Evolutionary conservation across 2,113 vertebrate species (phyloP), one percentile per base, ranked within the genome.

Genomic region (Dipodomys spectabilis): DNA sequence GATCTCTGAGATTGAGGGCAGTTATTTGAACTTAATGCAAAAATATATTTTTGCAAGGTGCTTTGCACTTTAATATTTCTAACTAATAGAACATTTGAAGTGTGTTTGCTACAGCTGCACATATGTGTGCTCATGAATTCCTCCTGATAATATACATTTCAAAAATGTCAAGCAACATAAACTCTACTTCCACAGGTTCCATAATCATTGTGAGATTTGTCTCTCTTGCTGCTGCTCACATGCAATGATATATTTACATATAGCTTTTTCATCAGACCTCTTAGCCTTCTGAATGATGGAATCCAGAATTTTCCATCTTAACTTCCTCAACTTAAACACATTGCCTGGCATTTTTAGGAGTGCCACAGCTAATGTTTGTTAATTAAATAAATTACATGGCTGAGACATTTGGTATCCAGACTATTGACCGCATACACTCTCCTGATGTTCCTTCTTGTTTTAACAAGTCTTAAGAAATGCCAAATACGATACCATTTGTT

Each of bases 1-100:
- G 35, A 71, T 92, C 69, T 92, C 62, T 78, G 35, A 86, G 68
- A 35, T 85, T 28, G 49, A 93, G 82, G 25, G 64, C 28, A 92
- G 74, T 94, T 94, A 95, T 95, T 95, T 93, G 88, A 94, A 69
- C 87, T 87, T 93, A 92, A 96, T 95, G 96, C 78, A 95, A 95
- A 97, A 96, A 88, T 88, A 88, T 88, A 84, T 95, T 95, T 92
- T 95, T 80, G 75, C 0, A 4, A 88, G 91, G 12, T 82, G 19
- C 62, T 88, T 88, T 95, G 25, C 10, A 68, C 85, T 62, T 95
- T 90, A 95, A 96, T 96, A 94, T 97, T 96, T 97, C 87, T 72
- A 86, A 82, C 73, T 96, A 95, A 90, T 77, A 96, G 67, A 78
- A 85, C 79, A n/a, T 82, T 92, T 77, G 93, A 77, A 94, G 45